Evolutionary conservation across 2,113 vertebrate genomes (phyloP), one percentile per base, ranked within the genome.

Genomic region (Bucco capensis): DNA sequence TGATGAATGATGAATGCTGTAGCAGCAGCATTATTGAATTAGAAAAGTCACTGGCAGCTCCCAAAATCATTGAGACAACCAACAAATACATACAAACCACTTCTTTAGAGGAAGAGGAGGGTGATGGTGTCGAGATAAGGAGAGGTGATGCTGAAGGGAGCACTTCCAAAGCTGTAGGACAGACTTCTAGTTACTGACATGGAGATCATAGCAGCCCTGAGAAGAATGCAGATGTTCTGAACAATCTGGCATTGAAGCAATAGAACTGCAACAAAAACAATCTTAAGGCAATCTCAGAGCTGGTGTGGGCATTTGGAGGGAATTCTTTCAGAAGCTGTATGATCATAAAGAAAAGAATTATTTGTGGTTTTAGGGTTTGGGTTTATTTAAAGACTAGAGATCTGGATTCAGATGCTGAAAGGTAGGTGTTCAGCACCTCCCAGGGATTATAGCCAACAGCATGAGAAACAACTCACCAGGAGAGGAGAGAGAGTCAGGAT

Each of bases 1-100:
- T 85, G 87, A 95, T 88, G 92, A 96, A 96, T 95, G 91, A 95
- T 96, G 90, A 93, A 95, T 94, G 86, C 75, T 88, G 71, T 72
- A 92, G 86, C 88, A 90, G 80, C 80, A 91, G 72, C 66, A 40
- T 88, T 87, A 83, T 86, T 89, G 77, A 92, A 94, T 93, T 94
- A 92, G 78, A 64, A 92, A 94, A 94, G 83, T 90, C 78, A 84
- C 61, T 92, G 90, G 60, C 61, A 89, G 81, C 89, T 95, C 94
- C 81, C 76, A 90, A 93, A 93, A 90, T 94, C 81, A 66, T 83
- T 62, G 64, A 93, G 94, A 90, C 76, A 92, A 84, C 86, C 70
- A 94, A 88, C 83, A 95, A 93, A 93, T 94, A 96, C 93, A 96
- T 84, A 82, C 54, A 92, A 96, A 58, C 70, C 77, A 70, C 58